Conservation (phyloP, 1,140 invertebrate species). For the Heliconius congener region DNA sequence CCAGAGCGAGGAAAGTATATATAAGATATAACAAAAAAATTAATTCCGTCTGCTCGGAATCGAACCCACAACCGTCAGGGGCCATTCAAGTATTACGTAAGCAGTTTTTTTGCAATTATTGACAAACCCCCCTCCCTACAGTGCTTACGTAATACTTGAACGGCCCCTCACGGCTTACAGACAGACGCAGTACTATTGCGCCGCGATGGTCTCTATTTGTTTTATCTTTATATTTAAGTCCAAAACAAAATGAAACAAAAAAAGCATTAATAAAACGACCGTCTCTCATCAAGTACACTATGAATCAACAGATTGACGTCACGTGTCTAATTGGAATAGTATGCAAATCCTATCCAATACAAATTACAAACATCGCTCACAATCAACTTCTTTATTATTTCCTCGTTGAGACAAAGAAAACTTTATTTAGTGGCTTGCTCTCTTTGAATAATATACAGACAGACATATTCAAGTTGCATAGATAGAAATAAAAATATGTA, state of each 20-base stretch:
- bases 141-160: too few species aligned
- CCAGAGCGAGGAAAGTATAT: too few species aligned
- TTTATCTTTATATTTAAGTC: too few species aligned
- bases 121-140: too few species aligned
- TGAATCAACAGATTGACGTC: constrained; percentile 9
- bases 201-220: background rate
- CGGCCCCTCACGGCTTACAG: background rate
- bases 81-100: too few species aligned
- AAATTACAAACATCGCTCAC: background rate
- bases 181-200: background rate
- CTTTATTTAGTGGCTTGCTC: background rate
- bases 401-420: background rate
- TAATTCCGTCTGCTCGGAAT: background rate
- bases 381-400: constrained; percentile 5
- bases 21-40: background rate
- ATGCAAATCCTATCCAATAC: constrained; percentile 6
- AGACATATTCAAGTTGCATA: too few species aligned
- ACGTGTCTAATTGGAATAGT: constrained; percentile 8
- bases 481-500: too few species aligned
- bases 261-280: background rate
- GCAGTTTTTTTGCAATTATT: too few species aligned
- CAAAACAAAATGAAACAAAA: background rate
- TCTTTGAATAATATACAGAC: background rate
- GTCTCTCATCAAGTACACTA: background rate
- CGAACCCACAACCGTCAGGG: background rate